Base-by-base conservation (phyloP, 2,888 invertebrate species). In the Arge pagana region DNA sequence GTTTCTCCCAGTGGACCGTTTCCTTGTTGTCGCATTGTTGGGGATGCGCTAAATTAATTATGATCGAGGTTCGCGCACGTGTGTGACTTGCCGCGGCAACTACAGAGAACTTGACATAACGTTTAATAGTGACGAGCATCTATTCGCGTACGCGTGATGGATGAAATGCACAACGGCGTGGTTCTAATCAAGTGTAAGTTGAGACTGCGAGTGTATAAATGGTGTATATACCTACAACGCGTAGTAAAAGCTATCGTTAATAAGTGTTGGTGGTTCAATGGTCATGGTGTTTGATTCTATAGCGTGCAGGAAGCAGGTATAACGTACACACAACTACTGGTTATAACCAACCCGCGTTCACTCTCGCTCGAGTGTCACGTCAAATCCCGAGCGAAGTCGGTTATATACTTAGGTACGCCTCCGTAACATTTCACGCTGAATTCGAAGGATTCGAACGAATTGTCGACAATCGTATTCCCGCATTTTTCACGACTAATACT, bases 151-250 rank as follows among this genome's bases (percentile, higher is more conserved):
- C 79, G 79, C 79, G 80, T 79, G 77, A 85, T 86, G 84, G 85
- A 86, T 76, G 84, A 85, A 74, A 82, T 83, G 78, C 84, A 84
- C 76, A 85, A 85, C 79, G 85, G 86, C 67, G 85, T 86, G 72
- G 85, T 86, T 66, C 83, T 86, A 77, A 86, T 86, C 72, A 86
- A 86, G 81, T 86, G 86, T 86, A 81, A 86, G 86, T 84, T 55
- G 18, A 26, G n/a, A 26, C 28, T 26, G 33, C 33, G 8, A 16
- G 10, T 26, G 41, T 24, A 16, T 26, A 18, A n/a, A n/a, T n/a
- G n/a, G n/a, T n/a, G 3, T 24, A 24, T 41, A 15, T 16, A 28
- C 6, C 24, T 23, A 11, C 15, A 33, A 7, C 3, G 7, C n/a
- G 3, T 33, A 7, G 3, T 33, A 33, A 3, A 26, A n/a, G 10